Evolutionary conservation across 2,113 vertebrate species (phyloP).

Genomic region (Xerus inauris): DNA sequence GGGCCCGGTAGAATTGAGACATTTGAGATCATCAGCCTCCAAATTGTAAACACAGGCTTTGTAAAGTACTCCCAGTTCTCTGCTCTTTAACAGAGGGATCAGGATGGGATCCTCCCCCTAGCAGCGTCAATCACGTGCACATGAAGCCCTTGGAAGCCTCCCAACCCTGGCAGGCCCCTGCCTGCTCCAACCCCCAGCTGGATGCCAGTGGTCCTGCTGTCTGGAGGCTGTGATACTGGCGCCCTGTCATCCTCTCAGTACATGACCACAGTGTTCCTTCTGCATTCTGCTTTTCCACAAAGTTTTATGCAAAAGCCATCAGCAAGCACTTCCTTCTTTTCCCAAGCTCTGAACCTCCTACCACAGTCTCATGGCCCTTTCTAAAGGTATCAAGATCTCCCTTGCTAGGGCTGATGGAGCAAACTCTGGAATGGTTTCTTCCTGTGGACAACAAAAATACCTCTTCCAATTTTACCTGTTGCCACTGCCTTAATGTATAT

Average conservation of each 20-base stretch:
- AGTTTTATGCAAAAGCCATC: background rate
- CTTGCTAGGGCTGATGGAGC: background rate
- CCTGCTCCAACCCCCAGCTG: accelerated
- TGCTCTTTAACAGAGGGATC: background rate
- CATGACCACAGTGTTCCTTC: background rate
- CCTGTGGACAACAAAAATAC: background rate
- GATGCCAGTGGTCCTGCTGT: accelerated
- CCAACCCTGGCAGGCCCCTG: background rate
- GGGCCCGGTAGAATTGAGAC: background rate
- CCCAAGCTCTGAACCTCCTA: background rate
- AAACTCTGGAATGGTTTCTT: background rate
- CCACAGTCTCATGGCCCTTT: background rate
- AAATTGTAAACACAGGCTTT: background rate
- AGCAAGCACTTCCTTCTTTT: background rate
- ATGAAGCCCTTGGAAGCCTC: background rate
- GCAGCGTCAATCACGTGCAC: accelerated
- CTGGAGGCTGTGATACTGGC: background rate
- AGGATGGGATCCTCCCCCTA: background rate
- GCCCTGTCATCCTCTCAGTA: no score
- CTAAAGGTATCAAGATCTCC: no score
- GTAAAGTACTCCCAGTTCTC: background rate
- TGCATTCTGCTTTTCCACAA: background rate
- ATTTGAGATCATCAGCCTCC: background rate
- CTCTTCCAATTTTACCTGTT: background rate
- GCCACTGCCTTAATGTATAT: no score